phyloP scores from a whole-genome alignment of 2,888 invertebrate genomes.

The Synergus laeviventris region DNA sequence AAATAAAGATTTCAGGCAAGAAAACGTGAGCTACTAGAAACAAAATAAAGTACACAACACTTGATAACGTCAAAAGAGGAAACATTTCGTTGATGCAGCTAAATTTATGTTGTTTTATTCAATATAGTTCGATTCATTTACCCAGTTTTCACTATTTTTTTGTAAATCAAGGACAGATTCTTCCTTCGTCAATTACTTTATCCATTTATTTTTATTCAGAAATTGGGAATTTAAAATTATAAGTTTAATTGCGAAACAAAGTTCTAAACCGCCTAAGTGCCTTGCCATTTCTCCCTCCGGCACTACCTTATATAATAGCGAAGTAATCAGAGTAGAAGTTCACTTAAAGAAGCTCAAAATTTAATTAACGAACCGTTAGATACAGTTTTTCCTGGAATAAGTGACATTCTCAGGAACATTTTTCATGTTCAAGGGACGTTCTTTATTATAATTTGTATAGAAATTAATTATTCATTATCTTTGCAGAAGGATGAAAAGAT shows the following conservation, averaged over 20 bases:
- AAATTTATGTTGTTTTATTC: conserved; percentile 23
- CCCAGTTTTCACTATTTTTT: conserved; percentile 15
- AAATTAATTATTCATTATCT: too few species aligned
- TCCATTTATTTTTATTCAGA: not conserved
- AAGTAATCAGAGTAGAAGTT: conserved; percentile 13
- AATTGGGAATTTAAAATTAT: conserved; percentile 14
- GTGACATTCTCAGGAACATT: conserved; percentile 1
- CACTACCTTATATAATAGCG: conserved; percentile 21
- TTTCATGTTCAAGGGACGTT: not conserved
- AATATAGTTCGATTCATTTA: conserved; percentile 18
- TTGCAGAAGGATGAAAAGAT: too few species aligned
- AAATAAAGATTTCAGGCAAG: conserved; percentile 34
- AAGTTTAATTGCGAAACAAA: conserved; percentile 27
- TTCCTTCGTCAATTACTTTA: not conserved
- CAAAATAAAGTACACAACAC: conserved; percentile 21
- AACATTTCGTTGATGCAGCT: conserved; percentile 33
- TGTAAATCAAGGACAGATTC: not conserved
- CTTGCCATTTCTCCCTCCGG: not conserved
- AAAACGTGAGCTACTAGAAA: conserved; percentile 21
- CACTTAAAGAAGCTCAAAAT: conserved; percentile 25
- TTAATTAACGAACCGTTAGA: conserved; percentile 19
- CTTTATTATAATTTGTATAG: too few species aligned
- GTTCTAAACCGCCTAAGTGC: conserved; percentile 21
- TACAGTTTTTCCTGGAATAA: conserved; percentile 14
- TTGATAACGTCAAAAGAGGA: conserved; percentile 22